Base-by-base conservation (phyloP, 2,888 invertebrate genomes). In the Drosophila colorata region DNA sequence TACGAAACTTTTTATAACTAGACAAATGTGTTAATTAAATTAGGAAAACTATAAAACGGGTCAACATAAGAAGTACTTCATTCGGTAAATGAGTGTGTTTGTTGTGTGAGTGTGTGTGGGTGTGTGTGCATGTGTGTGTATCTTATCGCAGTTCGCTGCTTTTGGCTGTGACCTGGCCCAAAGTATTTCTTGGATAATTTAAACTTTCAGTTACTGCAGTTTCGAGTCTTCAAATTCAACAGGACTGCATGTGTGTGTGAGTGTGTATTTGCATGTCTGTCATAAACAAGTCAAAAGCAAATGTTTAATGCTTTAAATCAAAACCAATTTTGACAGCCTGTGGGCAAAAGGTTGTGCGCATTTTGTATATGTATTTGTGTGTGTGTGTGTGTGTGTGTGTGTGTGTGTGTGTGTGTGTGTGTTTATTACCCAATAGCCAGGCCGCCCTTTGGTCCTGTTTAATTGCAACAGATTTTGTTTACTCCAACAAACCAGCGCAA, bases 21-120 rank as follows among this genome's bases (percentile, higher is more conserved):
- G 43, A 57, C 13, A 65, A 72, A 60, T 72, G 69, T 78, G 63
- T 80, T 78, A 60, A 69, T 72, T 77, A 63, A 73, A 66, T 77
- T 65, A 61, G 16, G 7, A 28, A 52, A 35, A 23, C 31, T 23
- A 44, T 14, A 25, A 59, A 46, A 31, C 20, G 13, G 33, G 31
- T 4, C 20, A 16, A 33, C 8, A 28, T 2, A 9, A 35, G 33
- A 33, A 18, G 9, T 28, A 28, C 28, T 28, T 28, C 28, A 28
- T 28, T 28, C 4, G 20, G 13, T 13, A 4, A 33, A 33, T 33
- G 4, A 4, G 31, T 28, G 28, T 31, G 9, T 31, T 3, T 31
- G 4, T 0, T 13, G 13, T 33, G 33, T 13, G 33, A 4, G 13
- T 33, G 1, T 33, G 4, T 4, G 4, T 33, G 13, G 4, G 0